These are phyloP conservation scores for Stenopsyche tienmushanensis DNA, from an alignment of 1,140 invertebrate species.

Conservation along the genomic window DNA sequence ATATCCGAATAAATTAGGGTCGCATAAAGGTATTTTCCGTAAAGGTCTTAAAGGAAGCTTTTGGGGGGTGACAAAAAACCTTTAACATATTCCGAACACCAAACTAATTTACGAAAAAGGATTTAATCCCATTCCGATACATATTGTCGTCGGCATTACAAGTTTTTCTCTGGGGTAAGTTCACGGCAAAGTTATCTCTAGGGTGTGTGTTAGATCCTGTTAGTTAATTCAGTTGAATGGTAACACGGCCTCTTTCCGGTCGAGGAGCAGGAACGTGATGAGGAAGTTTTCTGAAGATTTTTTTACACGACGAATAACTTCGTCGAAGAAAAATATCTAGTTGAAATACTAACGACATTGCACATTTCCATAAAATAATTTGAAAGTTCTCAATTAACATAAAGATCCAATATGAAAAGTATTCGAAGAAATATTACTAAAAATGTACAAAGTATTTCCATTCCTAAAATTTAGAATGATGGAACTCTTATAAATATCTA, in stretches of 20 bases:
- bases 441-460: too few species aligned
- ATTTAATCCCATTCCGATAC: slow-evolving; percentile 11
- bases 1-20: too few species aligned
- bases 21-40: too few species aligned
- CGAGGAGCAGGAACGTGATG: not conserved
- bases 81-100: not conserved
- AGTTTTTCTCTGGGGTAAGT: slow-evolving; percentile 8
- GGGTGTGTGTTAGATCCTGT: slow-evolving; percentile 26
- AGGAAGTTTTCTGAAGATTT: slow-evolving; percentile 11
- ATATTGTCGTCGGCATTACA: slow-evolving; percentile 9
- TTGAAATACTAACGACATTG: too few species aligned
- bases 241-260: slow-evolving; percentile 8
- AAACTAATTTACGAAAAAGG: slow-evolving; percentile 11
- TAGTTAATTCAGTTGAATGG: slow-evolving; percentile 23
- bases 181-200: slow-evolving; percentile 15
- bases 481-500: too few species aligned
- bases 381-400: too few species aligned
- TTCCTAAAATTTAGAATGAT: too few species aligned
- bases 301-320: not conserved
- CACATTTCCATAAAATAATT: too few species aligned
- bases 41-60: too few species aligned
- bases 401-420: too few species aligned
- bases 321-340: slow-evolving; percentile 13
- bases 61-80: too few species aligned
- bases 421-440: too few species aligned